Evolutionary conservation across 2,113 vertebrate species (phyloP).

Genomic region (Callocephalon fimbriatum): DNA sequence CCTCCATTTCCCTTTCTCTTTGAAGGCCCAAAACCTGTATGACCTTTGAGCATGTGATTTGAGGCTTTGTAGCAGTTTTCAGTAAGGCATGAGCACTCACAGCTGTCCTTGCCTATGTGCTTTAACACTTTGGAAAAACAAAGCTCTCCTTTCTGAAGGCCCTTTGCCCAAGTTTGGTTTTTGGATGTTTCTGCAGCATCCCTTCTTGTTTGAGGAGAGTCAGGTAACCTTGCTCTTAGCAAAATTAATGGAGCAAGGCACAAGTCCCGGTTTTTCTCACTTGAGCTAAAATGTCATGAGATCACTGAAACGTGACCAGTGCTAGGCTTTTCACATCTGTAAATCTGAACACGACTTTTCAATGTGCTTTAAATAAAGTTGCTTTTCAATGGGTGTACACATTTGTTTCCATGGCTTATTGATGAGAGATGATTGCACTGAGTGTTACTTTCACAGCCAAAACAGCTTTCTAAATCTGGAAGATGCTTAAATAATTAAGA

Average conservation of each 20-base stretch:
- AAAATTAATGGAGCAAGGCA: neutral
- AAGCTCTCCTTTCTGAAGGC: neutral
- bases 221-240: neutral
- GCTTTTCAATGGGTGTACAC: neutral
- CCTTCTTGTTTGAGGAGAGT: neutral
- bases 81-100: neutral
- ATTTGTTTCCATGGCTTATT: constrained; percentile 60
- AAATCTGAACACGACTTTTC: neutral
- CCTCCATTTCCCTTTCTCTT: neutral
- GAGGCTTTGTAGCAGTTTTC: neutral
- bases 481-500: constrained; percentile 64
- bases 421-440: neutral
- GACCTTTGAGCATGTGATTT: neutral
- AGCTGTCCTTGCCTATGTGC: neutral
- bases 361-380: constrained; percentile 11
- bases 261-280: neutral
- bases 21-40: neutral
- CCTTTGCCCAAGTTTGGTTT: neutral
- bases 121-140: neutral
- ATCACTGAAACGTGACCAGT: neutral
- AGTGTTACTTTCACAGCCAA: constrained; percentile 46
- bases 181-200: neutral
- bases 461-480: constrained; percentile 57
- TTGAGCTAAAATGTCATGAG: neutral
- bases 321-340: neutral